Evolutionary conservation across 2,888 invertebrate genomes (phyloP).

Genomic region (Apotomis turbidana): DNA sequence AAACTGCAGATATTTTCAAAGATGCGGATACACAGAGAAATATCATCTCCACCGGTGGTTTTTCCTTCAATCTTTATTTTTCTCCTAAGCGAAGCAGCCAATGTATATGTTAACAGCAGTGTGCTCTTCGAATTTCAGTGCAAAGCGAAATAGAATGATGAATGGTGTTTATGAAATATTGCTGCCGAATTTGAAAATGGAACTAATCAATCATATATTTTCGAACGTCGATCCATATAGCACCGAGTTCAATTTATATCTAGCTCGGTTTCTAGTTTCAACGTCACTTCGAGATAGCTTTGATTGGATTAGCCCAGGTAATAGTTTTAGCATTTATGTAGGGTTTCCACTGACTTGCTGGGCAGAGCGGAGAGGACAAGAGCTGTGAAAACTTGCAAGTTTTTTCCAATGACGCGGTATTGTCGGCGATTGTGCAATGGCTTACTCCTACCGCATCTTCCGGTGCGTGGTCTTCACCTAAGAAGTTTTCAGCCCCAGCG

Average conservation of each 20-base stretch:
- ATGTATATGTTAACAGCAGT: neutral
- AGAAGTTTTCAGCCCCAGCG: no score
- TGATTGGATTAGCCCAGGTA: neutral
- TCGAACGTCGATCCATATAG: slow-evolving; percentile 21
- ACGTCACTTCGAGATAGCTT: neutral
- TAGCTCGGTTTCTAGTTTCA: slow-evolving; percentile 4
- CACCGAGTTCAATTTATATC: slow-evolving; percentile 11
- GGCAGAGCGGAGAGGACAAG: no score
- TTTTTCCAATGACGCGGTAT: no score
- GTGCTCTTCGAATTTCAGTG: neutral
- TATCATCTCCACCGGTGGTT: neutral
- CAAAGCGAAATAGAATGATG: slow-evolving; percentile 22
- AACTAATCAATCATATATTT: slow-evolving; percentile 35
- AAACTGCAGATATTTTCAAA: neutral
- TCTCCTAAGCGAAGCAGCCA: neutral
- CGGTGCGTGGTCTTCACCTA: no score
- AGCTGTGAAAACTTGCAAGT: no score
- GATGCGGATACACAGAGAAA: no score
- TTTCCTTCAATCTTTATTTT: neutral
- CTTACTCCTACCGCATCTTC: no score
- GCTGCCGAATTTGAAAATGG: slow-evolving; percentile 29
- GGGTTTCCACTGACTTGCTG: no score
- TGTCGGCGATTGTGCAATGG: no score
- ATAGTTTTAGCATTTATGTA: no score
- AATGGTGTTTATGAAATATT: slow-evolving; percentile 30